Base-by-base conservation (phyloP, 1,140 invertebrate genomes). In the Hydropsyche tenuis region DNA sequence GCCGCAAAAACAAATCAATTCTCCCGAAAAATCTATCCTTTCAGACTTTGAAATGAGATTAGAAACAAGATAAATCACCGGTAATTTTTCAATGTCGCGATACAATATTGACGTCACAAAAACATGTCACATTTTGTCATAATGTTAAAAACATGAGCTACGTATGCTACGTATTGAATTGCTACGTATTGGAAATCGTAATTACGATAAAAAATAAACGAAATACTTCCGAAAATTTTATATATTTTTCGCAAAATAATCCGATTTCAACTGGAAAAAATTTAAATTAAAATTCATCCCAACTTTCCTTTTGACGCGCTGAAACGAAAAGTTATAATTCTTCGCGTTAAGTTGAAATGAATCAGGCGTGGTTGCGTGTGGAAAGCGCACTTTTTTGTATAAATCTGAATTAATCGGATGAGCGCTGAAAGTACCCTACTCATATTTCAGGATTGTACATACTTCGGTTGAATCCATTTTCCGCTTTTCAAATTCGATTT, bases 401-500 rank as follows among this genome's bases (percentile, higher is more conserved):
- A 53, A 53, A 53, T 53, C 56, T n/a, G 56, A 60, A 60, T 60
- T 60, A 60, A 60, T 60, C 56, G 56, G 56, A 60, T 60, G 56
- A 60, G 56, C 23, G 56, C 5, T 25, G 56, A 60, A 60, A 60
- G 56, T 60, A 60, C 56, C 56, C 56, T 60, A 60, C 56, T 60
- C 56, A 60, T 60, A 60, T 60, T 60, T 60, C 56, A 60, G 42
- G 63, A 65, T 43, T 65, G 30, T 65, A 65, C 42, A 43, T 43
- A 65, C 63, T 65, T 42, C 30, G 63, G 63, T 45, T 65, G 30
- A 65, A 43, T 65, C 63, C 30, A 65, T 65, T 65, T 65, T 65
- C 63, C 63, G 63, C 63, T 65, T 65, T 65, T 65, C 63, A 65
- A 45, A 43, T 65, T 65, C 63, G 42, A 65, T 65, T 65, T 65